phyloP scores from a whole-genome alignment of 2,113 vertebrate species.

The Strigops habroptila region DNA sequence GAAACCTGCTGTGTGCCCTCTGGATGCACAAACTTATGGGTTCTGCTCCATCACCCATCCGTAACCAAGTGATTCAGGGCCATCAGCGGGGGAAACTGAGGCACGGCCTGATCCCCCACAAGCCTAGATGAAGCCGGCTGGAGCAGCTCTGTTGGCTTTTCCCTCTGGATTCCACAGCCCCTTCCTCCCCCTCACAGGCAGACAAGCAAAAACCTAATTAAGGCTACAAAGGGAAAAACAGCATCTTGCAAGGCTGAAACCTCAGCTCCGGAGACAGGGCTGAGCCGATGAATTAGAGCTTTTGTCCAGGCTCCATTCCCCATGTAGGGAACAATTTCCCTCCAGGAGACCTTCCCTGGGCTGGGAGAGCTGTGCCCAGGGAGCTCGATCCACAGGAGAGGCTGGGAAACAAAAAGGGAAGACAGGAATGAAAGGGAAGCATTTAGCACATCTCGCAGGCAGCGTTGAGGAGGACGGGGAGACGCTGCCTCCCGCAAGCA shows the following conservation, averaged over 20 bases:
- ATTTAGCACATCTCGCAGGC: neutral
- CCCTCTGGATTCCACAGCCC: neutral
- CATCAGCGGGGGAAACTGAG: neutral
- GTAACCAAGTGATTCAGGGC: neutral
- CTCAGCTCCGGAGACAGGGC: neutral
- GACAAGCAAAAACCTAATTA: neutral
- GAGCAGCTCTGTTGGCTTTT: rapidly evolving
- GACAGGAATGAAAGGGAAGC: neutral
- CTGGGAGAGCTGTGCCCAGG: neutral
- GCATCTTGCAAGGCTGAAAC: neutral
- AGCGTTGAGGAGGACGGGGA: neutral
- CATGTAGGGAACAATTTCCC: neutral
- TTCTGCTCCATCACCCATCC: neutral
- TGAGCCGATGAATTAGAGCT: constrained; percentile 3
- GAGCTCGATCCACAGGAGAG: neutral
- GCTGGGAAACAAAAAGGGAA: neutral
- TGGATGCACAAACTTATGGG: rapidly evolving
- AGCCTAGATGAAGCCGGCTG: rapidly evolving
- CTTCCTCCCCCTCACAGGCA: neutral
- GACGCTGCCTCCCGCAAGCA: neutral
- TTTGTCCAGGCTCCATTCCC: neutral
- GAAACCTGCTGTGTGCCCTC: rapidly evolving
- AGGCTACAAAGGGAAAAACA: neutral
- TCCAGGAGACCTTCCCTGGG: neutral
- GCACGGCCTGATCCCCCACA: neutral